phyloP scores from a whole-genome alignment of 2,797 vertebrate species.

The Falco concolor region DNA sequence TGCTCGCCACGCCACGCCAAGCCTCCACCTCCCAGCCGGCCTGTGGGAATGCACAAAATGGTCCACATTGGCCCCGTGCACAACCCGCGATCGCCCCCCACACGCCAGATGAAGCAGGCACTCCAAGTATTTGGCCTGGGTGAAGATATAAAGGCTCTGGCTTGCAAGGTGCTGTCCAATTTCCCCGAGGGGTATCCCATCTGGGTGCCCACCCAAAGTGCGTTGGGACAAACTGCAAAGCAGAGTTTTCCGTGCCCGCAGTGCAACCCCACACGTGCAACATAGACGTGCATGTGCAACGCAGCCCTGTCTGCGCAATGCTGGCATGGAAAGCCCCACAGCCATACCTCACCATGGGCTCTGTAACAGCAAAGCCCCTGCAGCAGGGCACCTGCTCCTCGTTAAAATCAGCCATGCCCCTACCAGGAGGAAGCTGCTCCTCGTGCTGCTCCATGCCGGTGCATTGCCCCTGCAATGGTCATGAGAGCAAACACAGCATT shows the following conservation, averaged over 20 bases:
- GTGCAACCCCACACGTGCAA: background rate
- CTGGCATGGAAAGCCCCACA: rapidly evolving
- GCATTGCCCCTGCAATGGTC: background rate
- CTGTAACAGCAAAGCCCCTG: background rate
- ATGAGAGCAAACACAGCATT: rapidly evolving
- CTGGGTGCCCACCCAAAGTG: background rate
- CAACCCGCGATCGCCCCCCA: rapidly evolving
- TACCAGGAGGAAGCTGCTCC: background rate
- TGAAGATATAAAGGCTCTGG: background rate
- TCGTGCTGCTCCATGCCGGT: background rate
- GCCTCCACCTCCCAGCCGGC: background rate
- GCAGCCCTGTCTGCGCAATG: background rate
- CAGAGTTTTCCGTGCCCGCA: background rate
- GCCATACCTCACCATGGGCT: rapidly evolving
- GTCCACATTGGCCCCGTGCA: rapidly evolving
- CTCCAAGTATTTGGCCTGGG: background rate
- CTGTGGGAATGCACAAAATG: background rate
- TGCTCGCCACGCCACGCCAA: rapidly evolving
- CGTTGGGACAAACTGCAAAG: background rate
- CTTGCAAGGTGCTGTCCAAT: background rate
- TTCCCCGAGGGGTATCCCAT: background rate
- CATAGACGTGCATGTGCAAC: background rate
- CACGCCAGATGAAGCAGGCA: background rate
- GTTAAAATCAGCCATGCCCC: background rate
- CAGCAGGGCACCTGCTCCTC: background rate